Conservation (phyloP, 2,888 invertebrate species). For the Tenthredo amoena region DNA sequence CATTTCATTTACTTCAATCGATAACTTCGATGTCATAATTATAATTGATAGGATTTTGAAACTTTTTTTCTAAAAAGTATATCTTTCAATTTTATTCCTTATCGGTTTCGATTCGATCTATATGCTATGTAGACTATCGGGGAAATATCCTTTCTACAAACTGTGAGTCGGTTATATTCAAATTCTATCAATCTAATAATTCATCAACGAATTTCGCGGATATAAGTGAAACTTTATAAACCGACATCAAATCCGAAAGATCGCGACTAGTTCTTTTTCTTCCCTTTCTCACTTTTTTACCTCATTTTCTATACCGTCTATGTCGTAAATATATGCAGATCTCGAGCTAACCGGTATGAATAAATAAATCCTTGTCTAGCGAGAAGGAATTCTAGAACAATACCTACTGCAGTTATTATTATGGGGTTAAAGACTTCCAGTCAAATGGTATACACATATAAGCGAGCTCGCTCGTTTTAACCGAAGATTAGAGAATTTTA, state of each 20-base stretch:
- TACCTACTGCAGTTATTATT: slow-evolving; percentile 7
- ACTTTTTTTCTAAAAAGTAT: too few species aligned
- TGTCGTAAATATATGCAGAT: background rate
- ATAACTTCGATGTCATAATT: too few species aligned
- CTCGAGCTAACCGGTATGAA: background rate
- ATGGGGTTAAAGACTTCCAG: background rate
- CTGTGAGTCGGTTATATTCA: too few species aligned
- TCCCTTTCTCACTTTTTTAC: background rate
- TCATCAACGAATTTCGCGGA: too few species aligned
- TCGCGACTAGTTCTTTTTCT: background rate
- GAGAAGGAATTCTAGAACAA: slow-evolving; percentile 28
- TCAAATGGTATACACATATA: background rate
- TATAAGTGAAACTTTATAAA: background rate
- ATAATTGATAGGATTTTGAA: too few species aligned
- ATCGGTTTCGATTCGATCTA: too few species aligned
- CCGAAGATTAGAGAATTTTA: background rate
- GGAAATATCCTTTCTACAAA: too few species aligned
- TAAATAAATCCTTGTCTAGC: background rate
- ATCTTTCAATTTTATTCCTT: too few species aligned
- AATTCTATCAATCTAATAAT: too few species aligned
- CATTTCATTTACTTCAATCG: too few species aligned
- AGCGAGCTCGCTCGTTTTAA: background rate
- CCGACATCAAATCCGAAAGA: background rate
- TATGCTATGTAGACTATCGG: too few species aligned
- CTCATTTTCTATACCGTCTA: background rate